Evolutionary conservation across 2,113 vertebrate genomes (phyloP).

Genomic region (Mesocricetus auratus): DNA sequence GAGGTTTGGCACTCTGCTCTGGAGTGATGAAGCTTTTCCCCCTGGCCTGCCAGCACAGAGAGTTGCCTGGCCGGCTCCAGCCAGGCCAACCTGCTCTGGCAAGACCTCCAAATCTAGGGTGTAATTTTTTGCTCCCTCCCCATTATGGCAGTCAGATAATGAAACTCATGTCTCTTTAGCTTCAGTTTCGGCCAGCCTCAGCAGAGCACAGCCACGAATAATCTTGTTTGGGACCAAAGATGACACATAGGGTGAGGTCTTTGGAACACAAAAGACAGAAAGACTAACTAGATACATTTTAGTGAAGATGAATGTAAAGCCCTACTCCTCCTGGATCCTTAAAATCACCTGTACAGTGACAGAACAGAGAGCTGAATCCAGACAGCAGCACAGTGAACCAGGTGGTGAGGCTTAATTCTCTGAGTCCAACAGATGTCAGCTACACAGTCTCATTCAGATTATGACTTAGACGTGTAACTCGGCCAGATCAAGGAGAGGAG

Average conservation of each 20-base stretch:
- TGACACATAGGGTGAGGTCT: not conserved
- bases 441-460: not conserved
- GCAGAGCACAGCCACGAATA: not conserved
- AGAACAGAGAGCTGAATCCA: not conserved
- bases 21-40: not conserved
- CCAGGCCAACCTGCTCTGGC: conserved; percentile 53
- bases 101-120: not conserved
- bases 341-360: not conserved
- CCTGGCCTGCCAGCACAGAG: not conserved
- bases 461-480: not conserved
- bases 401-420: not conserved
- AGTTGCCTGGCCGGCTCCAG: conserved; percentile 44
- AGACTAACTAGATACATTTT: not conserved
- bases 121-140: conserved; percentile 42
- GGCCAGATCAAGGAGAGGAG: conserved; percentile 8
- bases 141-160: conserved; percentile 48
- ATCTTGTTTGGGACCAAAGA: not conserved
- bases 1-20: conserved; percentile 7
- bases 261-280: not conserved
- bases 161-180: conserved; percentile 35
- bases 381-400: not conserved
- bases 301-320: conserved; percentile 15
- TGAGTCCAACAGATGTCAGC: not conserved
- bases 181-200: conserved; percentile 36
- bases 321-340: not conserved